phyloP scores from a whole-genome alignment of 2,888 invertebrate genomes.

The Agrotis exclamationis region DNA sequence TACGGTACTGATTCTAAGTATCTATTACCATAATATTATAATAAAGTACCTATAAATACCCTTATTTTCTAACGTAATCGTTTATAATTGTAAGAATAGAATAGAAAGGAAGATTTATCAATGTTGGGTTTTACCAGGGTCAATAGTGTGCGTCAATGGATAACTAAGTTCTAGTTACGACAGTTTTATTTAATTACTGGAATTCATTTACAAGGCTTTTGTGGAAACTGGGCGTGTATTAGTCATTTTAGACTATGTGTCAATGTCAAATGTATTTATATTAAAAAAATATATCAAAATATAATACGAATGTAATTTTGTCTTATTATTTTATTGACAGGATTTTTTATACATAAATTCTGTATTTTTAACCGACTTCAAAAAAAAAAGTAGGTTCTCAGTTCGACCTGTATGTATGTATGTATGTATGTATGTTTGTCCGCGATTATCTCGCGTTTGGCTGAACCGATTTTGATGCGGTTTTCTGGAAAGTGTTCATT shows the following conservation, averaged over 20 bases:
- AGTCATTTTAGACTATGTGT: slow-evolving; percentile 42
- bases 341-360: too few relatives aligned
- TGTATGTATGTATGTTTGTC: too few relatives aligned
- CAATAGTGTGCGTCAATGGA: slow-evolving; percentile 71
- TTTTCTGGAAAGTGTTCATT: too few relatives aligned
- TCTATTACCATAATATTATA: slow-evolving; percentile 17
- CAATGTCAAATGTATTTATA: slow-evolving; percentile 16
- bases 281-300: not conserved
- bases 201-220: slow-evolving; percentile 38
- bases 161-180: slow-evolving; percentile 42
- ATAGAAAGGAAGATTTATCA: slow-evolving; percentile 67
- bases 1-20: slow-evolving; percentile 1
- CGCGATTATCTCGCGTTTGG: too few relatives aligned
- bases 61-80: slow-evolving; percentile 28
- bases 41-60: slow-evolving; percentile 29
- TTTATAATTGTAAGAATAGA: slow-evolving; percentile 42
- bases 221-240: slow-evolving; percentile 25
- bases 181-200: slow-evolving; percentile 48
- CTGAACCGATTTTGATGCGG: too few relatives aligned
- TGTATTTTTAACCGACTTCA: too few relatives aligned
- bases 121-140: slow-evolving; percentile 72
- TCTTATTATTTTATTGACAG: too few relatives aligned
- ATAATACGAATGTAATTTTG: too few relatives aligned
- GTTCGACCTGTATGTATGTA: too few relatives aligned
- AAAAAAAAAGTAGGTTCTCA: too few relatives aligned